Percentiles rank a stretch among this genome's conserved stretches.
Conservation (phyloP, 2,113 vertebrate genomes). For the Ictalurus punctatus region DNA sequence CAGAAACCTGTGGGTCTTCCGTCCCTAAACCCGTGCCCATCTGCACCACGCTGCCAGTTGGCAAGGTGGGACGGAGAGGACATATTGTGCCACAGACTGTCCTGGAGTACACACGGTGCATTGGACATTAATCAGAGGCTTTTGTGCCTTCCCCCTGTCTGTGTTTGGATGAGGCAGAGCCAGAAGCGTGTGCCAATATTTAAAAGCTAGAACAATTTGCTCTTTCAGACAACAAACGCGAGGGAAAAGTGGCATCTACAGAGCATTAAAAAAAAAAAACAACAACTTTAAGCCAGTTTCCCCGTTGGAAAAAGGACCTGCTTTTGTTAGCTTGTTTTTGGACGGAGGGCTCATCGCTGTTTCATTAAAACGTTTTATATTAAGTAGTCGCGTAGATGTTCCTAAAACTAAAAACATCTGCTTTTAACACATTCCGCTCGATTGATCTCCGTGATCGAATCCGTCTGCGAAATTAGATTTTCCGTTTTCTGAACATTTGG, state of each 20-base stretch:
- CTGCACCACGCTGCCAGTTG: slow-evolving; percentile 51
- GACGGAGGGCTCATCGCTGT: not conserved
- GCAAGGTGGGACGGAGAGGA: slow-evolving; percentile 40
- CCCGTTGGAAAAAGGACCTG: not conserved
- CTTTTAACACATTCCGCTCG: slow-evolving; percentile 42
- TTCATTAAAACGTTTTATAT: not conserved
- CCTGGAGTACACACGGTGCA: slow-evolving; percentile 44
- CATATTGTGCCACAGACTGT: slow-evolving; percentile 54
- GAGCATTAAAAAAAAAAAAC: not conserved
- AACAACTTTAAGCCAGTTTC: not conserved
- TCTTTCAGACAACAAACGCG: slow-evolving; percentile 20
- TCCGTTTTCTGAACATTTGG: slow-evolving; percentile 40
- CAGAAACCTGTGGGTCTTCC: slow-evolving; percentile 41
- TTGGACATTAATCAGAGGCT: slow-evolving; percentile 53
- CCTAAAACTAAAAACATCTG: slow-evolving; percentile 29
- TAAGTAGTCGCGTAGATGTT: slow-evolving; percentile 20
- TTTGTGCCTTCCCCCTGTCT: slow-evolving; percentile 36
- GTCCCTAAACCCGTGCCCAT: slow-evolving; percentile 24
- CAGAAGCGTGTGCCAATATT: slow-evolving; percentile 42
- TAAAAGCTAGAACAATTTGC: slow-evolving; percentile 38
- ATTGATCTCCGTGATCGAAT: slow-evolving; percentile 51
- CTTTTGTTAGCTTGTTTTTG: slow-evolving; percentile 3
- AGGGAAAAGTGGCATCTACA: slow-evolving; percentile 22
- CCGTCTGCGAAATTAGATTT: slow-evolving; percentile 48
- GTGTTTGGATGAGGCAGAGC: slow-evolving; percentile 22